Conservation (phyloP, 2,888 invertebrate genomes). For the Schizaphis graminum region DNA sequence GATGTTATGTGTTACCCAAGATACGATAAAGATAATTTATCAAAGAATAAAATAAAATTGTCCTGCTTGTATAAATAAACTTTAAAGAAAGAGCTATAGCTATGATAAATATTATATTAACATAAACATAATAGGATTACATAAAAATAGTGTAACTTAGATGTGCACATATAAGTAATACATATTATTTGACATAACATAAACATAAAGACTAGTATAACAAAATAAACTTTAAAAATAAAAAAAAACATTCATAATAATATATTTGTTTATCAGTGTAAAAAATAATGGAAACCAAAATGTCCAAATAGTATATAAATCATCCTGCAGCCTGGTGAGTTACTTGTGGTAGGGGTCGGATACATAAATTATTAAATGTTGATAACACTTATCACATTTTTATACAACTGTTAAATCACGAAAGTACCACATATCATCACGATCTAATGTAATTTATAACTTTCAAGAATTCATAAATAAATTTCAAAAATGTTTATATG, state of each 20-base stretch:
- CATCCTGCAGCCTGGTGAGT: slow-evolving; percentile 1
- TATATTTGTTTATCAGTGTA: slow-evolving; percentile 25
- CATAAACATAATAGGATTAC: background rate
- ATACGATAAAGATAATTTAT: background rate
- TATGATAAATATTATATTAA: no score
- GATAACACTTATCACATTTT: slow-evolving; percentile 54
- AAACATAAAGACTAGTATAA: background rate
- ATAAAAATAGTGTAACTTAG: background rate
- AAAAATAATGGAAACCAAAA: slow-evolving; percentile 27
- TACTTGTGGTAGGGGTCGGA: background rate
- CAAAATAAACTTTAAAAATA: background rate
- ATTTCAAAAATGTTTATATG: background rate
- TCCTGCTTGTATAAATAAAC: background rate
- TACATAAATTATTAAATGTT: slow-evolving; percentile 46
- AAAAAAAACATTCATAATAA: background rate
- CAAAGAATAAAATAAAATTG: background rate
- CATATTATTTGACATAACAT: background rate
- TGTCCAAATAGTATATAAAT: slow-evolving; percentile 38
- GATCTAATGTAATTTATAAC: slow-evolving; percentile 25
- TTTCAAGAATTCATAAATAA: slow-evolving; percentile 33
- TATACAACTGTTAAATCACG: background rate
- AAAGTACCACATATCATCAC: background rate
- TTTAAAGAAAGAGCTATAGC: background rate
- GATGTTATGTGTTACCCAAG: background rate
- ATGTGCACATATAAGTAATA: background rate